phyloP scores from a whole-genome alignment of 2,797 vertebrate genomes.

The Percopsis omiscomaycus region DNA sequence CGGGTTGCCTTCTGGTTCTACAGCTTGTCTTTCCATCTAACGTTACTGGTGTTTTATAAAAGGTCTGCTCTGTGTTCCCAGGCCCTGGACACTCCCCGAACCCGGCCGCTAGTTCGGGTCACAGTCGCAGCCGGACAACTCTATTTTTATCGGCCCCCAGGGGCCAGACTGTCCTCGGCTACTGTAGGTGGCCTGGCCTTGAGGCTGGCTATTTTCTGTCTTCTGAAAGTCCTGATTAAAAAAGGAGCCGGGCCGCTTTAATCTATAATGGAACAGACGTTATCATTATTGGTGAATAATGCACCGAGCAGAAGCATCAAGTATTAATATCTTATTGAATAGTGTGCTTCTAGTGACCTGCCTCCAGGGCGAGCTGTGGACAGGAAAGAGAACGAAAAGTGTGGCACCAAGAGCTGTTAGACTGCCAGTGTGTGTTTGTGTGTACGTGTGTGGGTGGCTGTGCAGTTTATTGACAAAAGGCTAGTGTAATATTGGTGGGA shows the following conservation, averaged over 20 bases:
- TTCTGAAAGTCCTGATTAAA: conserved; percentile 78
- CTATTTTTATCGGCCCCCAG: background rate
- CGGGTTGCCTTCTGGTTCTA: too few relatives aligned
- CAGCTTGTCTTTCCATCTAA: too few relatives aligned
- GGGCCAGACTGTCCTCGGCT: conserved; percentile 27
- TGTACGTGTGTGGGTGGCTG: conserved; percentile 8
- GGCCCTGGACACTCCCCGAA: background rate
- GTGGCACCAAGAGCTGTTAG: background rate
- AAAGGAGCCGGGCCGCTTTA: conserved; percentile 68
- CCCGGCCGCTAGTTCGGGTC: background rate
- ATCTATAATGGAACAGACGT: conserved; percentile 88
- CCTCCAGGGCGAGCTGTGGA: conserved; percentile 70
- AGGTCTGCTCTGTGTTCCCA: background rate
- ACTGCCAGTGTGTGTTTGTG: conserved; percentile 11
- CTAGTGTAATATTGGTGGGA: conserved; percentile 45
- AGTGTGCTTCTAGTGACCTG: conserved; percentile 70
- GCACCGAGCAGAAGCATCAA: conserved; percentile 82
- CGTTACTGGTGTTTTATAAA: too few relatives aligned
- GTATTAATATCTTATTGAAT: conserved; percentile 87
- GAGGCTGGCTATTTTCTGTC: conserved; percentile 47
- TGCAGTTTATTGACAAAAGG: conserved; percentile 46
- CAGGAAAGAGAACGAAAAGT: conserved; percentile 13
- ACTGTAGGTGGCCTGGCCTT: conserved; percentile 18
- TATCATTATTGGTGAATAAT: conserved; percentile 90
- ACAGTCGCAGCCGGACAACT: background rate